A percentile compares a stretch with the other conserved stretches of the same genome.
Conservation (phyloP, 2,888 invertebrate species). For the Agriopis leucophaearia region DNA sequence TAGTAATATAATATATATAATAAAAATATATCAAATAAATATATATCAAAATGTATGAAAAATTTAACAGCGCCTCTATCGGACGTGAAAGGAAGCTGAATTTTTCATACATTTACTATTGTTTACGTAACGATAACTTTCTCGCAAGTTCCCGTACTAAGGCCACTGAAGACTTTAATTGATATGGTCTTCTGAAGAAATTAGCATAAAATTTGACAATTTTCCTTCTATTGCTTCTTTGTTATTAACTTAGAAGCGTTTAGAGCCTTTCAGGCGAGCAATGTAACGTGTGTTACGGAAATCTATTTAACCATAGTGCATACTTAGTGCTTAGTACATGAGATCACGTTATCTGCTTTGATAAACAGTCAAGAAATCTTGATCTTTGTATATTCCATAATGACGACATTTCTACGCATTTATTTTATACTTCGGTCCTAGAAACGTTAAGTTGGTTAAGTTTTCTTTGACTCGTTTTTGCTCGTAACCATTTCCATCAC, state of each 20-base stretch:
- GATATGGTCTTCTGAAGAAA: background rate
- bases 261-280: slow-evolving; percentile 21
- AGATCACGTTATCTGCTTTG: slow-evolving; percentile 1
- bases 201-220: slow-evolving; percentile 4
- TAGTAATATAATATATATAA: too few relatives aligned
- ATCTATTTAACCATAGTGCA: background rate
- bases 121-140: too few relatives aligned
- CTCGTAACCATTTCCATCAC: background rate
- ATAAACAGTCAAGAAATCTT: slow-evolving; percentile 3
- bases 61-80: too few relatives aligned
- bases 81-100: too few relatives aligned
- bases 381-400: background rate
- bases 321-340: too few relatives aligned
- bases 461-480: too few relatives aligned
- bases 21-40: too few relatives aligned
- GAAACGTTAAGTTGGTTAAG: background rate
- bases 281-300: slow-evolving; percentile 1
- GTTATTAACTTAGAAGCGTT: slow-evolving; percentile 18
- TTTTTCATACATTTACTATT: too few relatives aligned
- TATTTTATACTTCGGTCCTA: background rate
- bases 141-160: too few relatives aligned
- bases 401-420: background rate
- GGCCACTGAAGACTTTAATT: too few relatives aligned
- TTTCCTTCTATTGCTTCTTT: slow-evolving; percentile 24
- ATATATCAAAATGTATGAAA: too few relatives aligned